Conservation (phyloP, 2,113 vertebrate genomes). For the Bubo scandiacus region DNA sequence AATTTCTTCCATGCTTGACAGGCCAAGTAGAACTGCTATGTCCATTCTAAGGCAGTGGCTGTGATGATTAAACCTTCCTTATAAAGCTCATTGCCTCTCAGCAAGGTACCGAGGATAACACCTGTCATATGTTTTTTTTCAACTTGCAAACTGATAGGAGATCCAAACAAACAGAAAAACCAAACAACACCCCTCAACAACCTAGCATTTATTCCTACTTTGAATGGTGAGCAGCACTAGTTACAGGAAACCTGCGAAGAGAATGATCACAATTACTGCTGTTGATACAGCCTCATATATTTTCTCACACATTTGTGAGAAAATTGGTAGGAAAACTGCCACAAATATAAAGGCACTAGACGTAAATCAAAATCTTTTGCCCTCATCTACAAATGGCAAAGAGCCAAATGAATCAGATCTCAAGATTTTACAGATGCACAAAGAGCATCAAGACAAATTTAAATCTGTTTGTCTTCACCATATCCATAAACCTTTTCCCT, state of each 20-base stretch:
- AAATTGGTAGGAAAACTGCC: not conserved
- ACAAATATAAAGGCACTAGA: not conserved
- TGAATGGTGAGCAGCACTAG: not conserved
- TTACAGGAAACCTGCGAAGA: rapidly evolving
- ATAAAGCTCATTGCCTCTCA: not conserved
- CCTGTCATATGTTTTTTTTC: not conserved
- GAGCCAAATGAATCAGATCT: not conserved
- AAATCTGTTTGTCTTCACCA: not conserved
- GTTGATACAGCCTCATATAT: not conserved
- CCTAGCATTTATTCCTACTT: not conserved
- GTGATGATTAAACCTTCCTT: not conserved
- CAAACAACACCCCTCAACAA: rapidly evolving
- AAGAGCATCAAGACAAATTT: not conserved
- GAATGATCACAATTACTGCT: not conserved
- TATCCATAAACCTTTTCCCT: not conserved
- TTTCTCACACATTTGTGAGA: not conserved
- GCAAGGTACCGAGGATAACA: not conserved
- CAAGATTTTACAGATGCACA: not conserved
- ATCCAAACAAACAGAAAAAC: not conserved
- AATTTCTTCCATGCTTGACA: not conserved
- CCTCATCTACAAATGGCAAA: not conserved
- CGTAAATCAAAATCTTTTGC: no score
- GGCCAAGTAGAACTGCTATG: not conserved
- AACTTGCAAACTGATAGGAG: not conserved
- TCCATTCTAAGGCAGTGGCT: not conserved